Base-by-base conservation (phyloP, 2,888 invertebrate species). In the Himalopsyche kuldschensis region DNA sequence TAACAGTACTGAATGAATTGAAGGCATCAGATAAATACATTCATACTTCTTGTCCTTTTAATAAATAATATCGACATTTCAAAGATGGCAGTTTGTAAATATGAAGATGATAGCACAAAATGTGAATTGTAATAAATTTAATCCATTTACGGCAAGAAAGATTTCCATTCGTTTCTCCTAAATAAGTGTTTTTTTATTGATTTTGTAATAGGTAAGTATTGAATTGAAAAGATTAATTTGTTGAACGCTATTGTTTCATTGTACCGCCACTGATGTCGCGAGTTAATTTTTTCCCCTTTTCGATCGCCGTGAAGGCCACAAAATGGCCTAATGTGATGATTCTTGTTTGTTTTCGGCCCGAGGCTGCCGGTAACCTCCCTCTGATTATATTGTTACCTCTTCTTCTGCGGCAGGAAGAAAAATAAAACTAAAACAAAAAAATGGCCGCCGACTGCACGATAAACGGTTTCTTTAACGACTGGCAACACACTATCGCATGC, bases 301-400 rank as follows among this genome's bases (percentile, higher is more conserved):
- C 35, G 55, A 79, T 63, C 79, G 69, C 79, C 79, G 69, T 69
- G 69, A 69, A 69, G 76, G 76, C 76, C 76, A 24, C 76, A 24
- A 41, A 69, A 69, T 69, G 80, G 75, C 75, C 75, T 80, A 80
- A 80, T 75, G 80, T 63, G 80, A 80, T 80, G 80, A 75, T 80
- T 75, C 41, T 46, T 80, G 80, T 80, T 80, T 80, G 80, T 46
- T 80, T 41, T 69, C 75, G 30, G 41, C 80, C 35, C 69, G 75
- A 75, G 81, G 77, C 81, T 46, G 81, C 81, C 76, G 47, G 30
- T 20, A 41, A 46, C 76, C 75, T 81, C 81, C 77, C 77, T 77
- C 31, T 81, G 81, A 81, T 81, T 77, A 81, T 77, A 76, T 77
- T 77, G 81, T 81, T 81, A 77, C 75, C 35, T 81, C 27, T 77